Evolutionary conservation across 64 coral and sea anemone genomes (phyloP).

Genomic region (Pocillopora damicornis): DNA sequence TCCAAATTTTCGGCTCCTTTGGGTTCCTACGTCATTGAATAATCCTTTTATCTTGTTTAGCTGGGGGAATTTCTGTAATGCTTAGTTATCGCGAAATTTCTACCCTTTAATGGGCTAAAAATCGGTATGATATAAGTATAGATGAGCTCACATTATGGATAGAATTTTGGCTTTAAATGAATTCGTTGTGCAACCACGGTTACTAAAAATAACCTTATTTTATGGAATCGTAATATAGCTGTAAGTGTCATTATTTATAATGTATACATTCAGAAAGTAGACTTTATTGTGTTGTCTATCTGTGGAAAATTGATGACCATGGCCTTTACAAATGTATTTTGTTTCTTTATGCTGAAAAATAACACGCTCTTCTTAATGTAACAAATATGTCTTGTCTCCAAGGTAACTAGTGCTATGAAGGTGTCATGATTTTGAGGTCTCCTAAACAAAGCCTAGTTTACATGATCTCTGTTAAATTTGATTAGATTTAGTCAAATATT

Average conservation of each 20-base stretch:
- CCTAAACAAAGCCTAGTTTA: no score
- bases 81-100: slow-evolving; percentile 6
- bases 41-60: slow-evolving; percentile 53
- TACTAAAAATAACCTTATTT: background rate
- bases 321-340: background rate
- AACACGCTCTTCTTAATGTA: background rate
- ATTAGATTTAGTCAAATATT: no score
- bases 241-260: background rate
- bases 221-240: background rate
- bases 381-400: slow-evolving; percentile 31
- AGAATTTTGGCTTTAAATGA: background rate
- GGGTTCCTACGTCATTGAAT: slow-evolving; percentile 31
- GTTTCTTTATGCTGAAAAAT: slow-evolving; percentile 8
- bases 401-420: background rate
- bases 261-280: background rate
- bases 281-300: background rate
- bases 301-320: slow-evolving; percentile 31
- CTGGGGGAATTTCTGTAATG: slow-evolving; percentile 44
- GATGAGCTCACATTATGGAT: background rate
- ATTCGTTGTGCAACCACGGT: slow-evolving; percentile 2
- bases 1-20: slow-evolving; percentile 32
- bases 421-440: background rate
- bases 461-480: no score
- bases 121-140: background rate
- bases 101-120: background rate